These are phyloP conservation scores for Donacobius atricapilla DNA, from an alignment of 2,113 vertebrate species.

Conservation along the genomic window DNA sequence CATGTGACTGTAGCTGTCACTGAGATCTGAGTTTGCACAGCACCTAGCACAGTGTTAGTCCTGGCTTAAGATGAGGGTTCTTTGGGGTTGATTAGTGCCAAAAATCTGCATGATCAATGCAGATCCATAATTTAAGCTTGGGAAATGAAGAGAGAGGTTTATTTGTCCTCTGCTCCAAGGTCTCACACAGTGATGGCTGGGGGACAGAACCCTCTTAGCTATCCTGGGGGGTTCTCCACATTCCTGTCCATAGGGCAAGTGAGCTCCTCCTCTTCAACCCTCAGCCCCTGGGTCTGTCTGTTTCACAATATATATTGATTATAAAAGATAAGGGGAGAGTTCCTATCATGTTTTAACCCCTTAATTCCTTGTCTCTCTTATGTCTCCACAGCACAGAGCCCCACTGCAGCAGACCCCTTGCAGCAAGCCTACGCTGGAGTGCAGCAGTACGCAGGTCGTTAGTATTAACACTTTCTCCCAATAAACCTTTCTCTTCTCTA, in stretches of 20 bases:
- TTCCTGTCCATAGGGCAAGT: background rate
- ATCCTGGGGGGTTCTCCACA: background rate
- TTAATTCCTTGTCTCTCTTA: constrained; percentile 52
- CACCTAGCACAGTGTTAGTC: background rate
- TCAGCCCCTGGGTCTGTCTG: background rate
- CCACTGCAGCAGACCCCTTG: constrained; percentile 95
- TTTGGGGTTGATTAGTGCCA: background rate
- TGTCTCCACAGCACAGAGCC: constrained; percentile 93
- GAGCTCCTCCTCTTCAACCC: background rate
- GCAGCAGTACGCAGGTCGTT: constrained; percentile 99
- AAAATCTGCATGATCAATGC: background rate
- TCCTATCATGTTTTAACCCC: background rate
- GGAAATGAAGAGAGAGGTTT: background rate
- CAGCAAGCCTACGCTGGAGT: constrained; percentile 99
- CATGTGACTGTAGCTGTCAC: background rate
- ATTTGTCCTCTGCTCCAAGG: background rate
- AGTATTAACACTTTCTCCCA: constrained; percentile 80
- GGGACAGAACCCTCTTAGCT: background rate
- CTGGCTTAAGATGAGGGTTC: background rate
- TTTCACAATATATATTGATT: background rate
- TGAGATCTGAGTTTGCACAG: constrained; percentile 43
- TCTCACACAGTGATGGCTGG: background rate
- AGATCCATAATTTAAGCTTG: background rate
- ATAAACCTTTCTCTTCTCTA: constrained; percentile 44
- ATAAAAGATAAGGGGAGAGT: background rate